Base-by-base conservation (phyloP, 2,797 vertebrate species). In the Etheostoma nigrum region DNA sequence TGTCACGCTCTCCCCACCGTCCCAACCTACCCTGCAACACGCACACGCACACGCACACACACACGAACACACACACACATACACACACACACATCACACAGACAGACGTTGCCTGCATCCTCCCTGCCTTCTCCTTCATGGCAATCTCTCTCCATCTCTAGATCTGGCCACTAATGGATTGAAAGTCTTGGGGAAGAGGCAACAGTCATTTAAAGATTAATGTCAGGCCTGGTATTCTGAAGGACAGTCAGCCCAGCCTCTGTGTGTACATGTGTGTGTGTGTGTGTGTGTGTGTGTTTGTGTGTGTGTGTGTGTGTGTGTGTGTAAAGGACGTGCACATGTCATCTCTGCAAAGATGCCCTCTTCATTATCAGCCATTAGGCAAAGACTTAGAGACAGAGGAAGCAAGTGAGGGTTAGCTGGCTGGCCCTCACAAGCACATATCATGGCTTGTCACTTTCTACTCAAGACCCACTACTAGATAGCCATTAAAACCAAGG, bases 161-260 rank as follows among this genome's bases (percentile, higher is more conserved):
- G 91, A 91, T 55, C 82, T 87, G 70, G 84, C 81, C 89, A 81
- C 91, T 94, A 93, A 95, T 95, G 91, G 92, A 94, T 93, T 95
- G 89, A 88, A 93, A 93, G 91, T 93, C 92, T 93, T 93, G 83
- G 78, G 82, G 89, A 91, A 92, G 93, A 94, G 90, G 89, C 90
- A 90, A 93, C 90, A 93, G 92, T 92, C 91, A 93, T 94, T 93
- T 92, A 93, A 93, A 94, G 93, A 95, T 94, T 92, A 94, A 95
- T 94, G 90, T 91, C 90, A 89, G 88, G 83, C 89, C 78, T 83
- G 81, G 89, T 91, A 91, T 94, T 93, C 86, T 94, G 92, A 95
- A 95, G 93, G 94, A 92, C 91, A 90, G 87, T 75, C 80, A 73
- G 83, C 67, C 70, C 76, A 47, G 76, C 33, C 61, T 76, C 1